A percentile compares a stretch with the other conserved stretches of the same genome.
These are phyloP conservation scores for Lagorchestes hirsutus DNA, from an alignment of 2,797 vertebrate species.

Conservation along the genomic window DNA sequence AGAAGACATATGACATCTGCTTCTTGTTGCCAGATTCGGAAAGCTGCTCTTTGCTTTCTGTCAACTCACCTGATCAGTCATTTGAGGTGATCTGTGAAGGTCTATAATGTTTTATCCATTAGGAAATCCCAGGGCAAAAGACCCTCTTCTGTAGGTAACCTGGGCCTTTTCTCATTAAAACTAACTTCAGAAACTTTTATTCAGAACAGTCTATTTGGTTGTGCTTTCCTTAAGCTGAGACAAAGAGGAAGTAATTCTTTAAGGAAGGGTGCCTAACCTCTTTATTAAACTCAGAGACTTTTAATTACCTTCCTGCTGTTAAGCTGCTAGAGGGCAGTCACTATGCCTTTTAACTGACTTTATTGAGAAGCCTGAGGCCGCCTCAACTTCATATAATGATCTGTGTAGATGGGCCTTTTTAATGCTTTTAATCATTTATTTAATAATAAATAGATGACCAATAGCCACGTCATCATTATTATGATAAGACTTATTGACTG, in stretches of 20 bases:
- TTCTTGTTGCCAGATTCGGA: too few relatives aligned
- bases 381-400: neutral
- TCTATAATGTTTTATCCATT: too few relatives aligned
- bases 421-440: neutral
- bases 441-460: neutral
- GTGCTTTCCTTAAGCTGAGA: neutral
- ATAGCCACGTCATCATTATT: neutral
- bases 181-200: too few relatives aligned
- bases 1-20: too few relatives aligned
- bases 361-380: neutral
- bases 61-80: too few relatives aligned
- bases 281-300: neutral
- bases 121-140: too few relatives aligned
- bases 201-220: neutral
- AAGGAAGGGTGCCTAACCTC: neutral
- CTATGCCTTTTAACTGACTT: neutral
- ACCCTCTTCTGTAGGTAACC: too few relatives aligned
- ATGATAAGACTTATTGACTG: neutral
- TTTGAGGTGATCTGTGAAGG: too few relatives aligned
- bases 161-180: too few relatives aligned
- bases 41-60: too few relatives aligned
- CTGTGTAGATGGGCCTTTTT: neutral
- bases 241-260: neutral
- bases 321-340: neutral
- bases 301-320: neutral